These are phyloP conservation scores for Tipula helvola DNA, from an alignment of 2,888 invertebrate genomes.

Conservation along the genomic window DNA sequence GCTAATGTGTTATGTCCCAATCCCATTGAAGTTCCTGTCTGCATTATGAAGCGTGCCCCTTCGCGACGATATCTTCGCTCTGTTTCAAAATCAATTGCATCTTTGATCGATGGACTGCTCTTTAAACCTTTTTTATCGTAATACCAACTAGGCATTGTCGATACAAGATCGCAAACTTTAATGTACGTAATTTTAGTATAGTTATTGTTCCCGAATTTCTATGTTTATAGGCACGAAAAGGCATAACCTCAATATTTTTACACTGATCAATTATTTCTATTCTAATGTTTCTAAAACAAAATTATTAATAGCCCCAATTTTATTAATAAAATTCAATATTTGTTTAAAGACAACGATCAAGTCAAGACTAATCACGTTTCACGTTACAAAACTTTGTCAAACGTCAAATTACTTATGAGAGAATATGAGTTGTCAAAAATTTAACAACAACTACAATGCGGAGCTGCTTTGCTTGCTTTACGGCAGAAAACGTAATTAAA, in stretches of 20 bases:
- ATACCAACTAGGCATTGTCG: constrained; percentile 89
- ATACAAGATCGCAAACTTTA: background rate
- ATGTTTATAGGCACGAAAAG: background rate
- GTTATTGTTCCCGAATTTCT: background rate
- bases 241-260: background rate
- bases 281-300: no score
- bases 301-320: no score
- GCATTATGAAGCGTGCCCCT: constrained; percentile 93
- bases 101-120: constrained; percentile 80
- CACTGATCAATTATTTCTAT: background rate
- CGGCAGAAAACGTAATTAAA: no score
- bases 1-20: constrained; percentile 94
- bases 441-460: no score
- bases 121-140: constrained; percentile 83
- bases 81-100: constrained; percentile 76
- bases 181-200: background rate
- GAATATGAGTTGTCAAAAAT: no score
- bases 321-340: no score
- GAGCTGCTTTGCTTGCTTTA: no score
- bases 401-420: no score
- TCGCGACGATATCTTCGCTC: constrained; percentile 90
- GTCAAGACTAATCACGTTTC: no score
- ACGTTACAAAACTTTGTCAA: no score
- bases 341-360: no score
- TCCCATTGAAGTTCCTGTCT: constrained; percentile 86